phyloP scores from a whole-genome alignment of 1,140 invertebrate species.

The Drosophila bocqueti region DNA sequence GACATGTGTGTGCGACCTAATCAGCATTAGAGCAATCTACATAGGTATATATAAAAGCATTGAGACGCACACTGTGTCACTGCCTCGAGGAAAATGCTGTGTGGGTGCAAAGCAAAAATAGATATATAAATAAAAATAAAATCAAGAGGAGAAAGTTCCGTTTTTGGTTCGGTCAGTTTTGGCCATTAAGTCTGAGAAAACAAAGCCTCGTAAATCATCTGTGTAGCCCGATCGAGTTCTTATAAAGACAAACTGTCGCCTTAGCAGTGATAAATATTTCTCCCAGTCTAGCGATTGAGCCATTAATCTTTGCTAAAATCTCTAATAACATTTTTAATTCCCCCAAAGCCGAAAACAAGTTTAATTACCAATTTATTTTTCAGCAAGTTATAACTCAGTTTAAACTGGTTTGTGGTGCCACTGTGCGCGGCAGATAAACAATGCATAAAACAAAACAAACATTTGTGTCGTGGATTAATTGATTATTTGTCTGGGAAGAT shows the following conservation, averaged over 20 bases:
- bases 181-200: constrained; percentile 3
- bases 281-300: constrained; percentile 41
- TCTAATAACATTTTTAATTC: constrained; percentile 52
- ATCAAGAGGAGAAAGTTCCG: constrained; percentile 26
- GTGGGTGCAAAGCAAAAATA: constrained; percentile 14
- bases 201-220: constrained; percentile 33
- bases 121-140: not conserved
- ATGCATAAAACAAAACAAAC: constrained; percentile 65
- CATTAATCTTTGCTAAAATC: constrained; percentile 59
- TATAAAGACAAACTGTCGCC: constrained; percentile 42
- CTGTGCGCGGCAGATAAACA: constrained; percentile 63
- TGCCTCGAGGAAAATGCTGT: constrained; percentile 15
- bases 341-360: constrained; percentile 43
- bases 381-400: constrained; percentile 20
- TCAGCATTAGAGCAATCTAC: constrained; percentile 81
- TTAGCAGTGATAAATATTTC: constrained; percentile 27
- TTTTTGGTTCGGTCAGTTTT: constrained; percentile 4
- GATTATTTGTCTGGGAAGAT: constrained; percentile 77
- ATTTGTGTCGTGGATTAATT: constrained; percentile 81
- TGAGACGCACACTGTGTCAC: constrained; percentile 57
- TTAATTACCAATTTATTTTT: constrained; percentile 46
- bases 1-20: constrained; percentile 59
- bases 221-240: constrained; percentile 6
- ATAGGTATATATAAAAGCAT: constrained; percentile 79
- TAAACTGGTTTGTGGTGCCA: constrained; percentile 63